Evolutionary conservation across 2,888 invertebrate genomes (phyloP).

Genomic region (Myopa testacea): DNA sequence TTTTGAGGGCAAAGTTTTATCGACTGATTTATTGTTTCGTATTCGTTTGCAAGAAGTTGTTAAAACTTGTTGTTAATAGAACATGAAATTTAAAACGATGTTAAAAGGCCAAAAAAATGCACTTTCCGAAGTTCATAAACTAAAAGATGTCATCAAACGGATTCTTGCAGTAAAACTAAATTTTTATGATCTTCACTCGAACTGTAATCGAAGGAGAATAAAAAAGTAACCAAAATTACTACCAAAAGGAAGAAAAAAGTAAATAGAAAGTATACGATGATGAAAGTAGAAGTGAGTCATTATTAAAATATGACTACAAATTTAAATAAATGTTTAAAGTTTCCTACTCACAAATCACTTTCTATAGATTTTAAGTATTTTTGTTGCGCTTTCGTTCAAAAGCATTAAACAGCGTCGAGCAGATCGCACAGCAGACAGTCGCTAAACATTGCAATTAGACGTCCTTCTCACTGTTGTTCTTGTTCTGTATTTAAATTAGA

Average conservation of each 20-base stretch:
- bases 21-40: conserved; percentile 14
- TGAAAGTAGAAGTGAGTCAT: not conserved
- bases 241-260: not conserved
- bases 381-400: not conserved
- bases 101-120: not conserved
- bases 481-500: not conserved
- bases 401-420: not conserved
- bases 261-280: not conserved
- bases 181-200: not conserved
- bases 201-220: no score
- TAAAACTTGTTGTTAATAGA: not conserved
- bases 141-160: not conserved
- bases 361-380: no score
- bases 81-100: not conserved
- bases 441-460: not conserved
- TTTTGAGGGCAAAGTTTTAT: not conserved
- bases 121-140: conserved; percentile 8
- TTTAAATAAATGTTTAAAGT: not conserved
- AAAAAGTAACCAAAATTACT: not conserved
- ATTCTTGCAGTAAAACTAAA: not conserved
- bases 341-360: not conserved
- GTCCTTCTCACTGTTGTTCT: not conserved
- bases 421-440: not conserved
- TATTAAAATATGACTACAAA: not conserved
- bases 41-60: conserved; percentile 9